A percentile compares a stretch with the other conserved stretches of the same genome.
These are phyloP conservation scores for Eleutherodactylus coqui DNA, from an alignment of 2,797 vertebrate genomes.

Conservation along the genomic window DNA sequence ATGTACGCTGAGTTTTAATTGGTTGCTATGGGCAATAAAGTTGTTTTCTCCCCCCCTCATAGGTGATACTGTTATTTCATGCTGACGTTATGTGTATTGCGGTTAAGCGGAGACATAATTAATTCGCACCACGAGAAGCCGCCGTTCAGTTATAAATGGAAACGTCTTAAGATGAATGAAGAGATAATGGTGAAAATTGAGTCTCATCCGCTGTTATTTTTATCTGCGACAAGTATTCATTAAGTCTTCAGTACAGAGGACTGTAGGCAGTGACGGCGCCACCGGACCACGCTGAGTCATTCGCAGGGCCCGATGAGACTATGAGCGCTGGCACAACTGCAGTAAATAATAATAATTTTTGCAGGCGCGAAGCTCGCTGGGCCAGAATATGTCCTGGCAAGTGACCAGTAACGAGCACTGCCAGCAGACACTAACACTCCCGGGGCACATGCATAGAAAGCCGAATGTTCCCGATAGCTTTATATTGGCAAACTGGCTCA, in stretches of 20 bases:
- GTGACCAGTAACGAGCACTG: too few relatives aligned
- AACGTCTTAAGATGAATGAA: slow-evolving; percentile 47
- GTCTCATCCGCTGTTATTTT: slow-evolving; percentile 50
- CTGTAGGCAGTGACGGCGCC: neutral
- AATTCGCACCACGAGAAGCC: slow-evolving; percentile 40
- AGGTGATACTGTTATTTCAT: neutral
- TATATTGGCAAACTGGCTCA: too few relatives aligned
- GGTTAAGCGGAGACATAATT: slow-evolving; percentile 26
- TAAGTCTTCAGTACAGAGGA: slow-evolving; percentile 32
- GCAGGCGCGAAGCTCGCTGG: neutral
- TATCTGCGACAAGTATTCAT: slow-evolving; percentile 52
- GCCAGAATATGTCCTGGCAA: too few relatives aligned
- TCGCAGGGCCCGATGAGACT: too few relatives aligned
- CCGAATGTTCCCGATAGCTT: too few relatives aligned
- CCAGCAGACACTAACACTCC: too few relatives aligned
- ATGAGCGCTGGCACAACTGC: neutral
- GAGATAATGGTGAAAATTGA: slow-evolving; percentile 33
- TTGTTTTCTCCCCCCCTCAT: neutral
- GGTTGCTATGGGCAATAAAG: neutral
- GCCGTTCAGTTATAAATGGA: slow-evolving; percentile 47
- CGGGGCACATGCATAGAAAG: too few relatives aligned
- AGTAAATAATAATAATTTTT: neutral
- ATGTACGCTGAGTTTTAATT: neutral
- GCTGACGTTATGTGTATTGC: neutral
- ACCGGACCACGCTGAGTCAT: neutral